Evolutionary conservation across 2,113 vertebrate genomes (phyloP), one percentile per base, ranked within the genome.

Genomic region (Circaetus cinerascens): DNA sequence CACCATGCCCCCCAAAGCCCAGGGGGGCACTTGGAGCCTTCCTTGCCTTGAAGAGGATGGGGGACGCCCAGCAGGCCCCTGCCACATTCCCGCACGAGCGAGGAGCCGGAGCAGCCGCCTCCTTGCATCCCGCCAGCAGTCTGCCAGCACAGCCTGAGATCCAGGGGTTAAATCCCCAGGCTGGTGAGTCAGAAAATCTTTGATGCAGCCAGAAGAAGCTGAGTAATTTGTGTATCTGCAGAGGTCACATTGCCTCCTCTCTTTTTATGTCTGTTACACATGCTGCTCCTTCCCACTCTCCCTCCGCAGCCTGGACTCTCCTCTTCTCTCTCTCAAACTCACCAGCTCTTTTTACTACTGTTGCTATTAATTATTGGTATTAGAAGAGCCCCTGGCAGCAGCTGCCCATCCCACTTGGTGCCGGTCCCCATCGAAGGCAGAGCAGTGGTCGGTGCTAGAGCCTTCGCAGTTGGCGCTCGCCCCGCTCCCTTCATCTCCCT

Each of bases 51-150:
- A 51, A 57, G 62, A 89, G 32, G 66, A 36, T 4, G 21, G 13
- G 50, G 29, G 43, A 20, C 10, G 15, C 55, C 50, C 8, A 53
- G 69, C 40, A 81, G 46, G 26, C 34, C 16, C 34, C 74, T 25
- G 7, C 10, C n/a, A 23, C 1, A 0, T 17, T 50, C 51, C 46
- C 1, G 1, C 51, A 30, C 0, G 2, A 55, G 26, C 0, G 0
- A 71, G 63, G 50, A 88, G 60, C 43, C 1, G 2, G 45, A 53
- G 50, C 92, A 90, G 71, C 21, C 9, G 1, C 20, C 45, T 89
- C 45, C 55, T 60, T 25, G 38, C 55, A 77, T 41, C n/a, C 67
- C 2, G 0, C 43, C 76, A 69, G 66, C 7, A 1, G 50, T 6
- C 48, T 72, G 64, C 63, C 78, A 46, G 72, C 41, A 1, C 84